phyloP scores from a whole-genome alignment of 2,888 invertebrate genomes.

The Coleophora deauratella region DNA sequence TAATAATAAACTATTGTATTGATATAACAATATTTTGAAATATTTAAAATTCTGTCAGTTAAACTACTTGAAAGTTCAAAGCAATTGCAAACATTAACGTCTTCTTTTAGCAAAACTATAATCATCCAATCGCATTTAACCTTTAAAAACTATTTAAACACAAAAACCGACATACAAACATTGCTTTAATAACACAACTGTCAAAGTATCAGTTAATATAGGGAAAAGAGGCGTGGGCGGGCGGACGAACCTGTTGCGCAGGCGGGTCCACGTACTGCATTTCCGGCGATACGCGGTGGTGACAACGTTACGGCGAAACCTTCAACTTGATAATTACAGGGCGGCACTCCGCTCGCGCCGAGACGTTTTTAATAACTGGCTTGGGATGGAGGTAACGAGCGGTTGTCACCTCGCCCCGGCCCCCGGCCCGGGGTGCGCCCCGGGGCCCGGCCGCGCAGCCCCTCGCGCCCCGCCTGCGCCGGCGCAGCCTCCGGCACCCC shows the following conservation, averaged over 20 bases:
- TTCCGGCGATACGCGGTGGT: conserved; percentile 60
- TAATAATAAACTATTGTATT: too few species aligned
- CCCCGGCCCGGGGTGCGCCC: conserved; percentile 38
- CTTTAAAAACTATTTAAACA: neutral
- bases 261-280: conserved; percentile 72
- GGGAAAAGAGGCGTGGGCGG: conserved; percentile 38
- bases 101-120: neutral
- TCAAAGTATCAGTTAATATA: conserved; percentile 32
- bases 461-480: conserved; percentile 35
- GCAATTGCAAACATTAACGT: neutral
- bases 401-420: conserved; percentile 68
- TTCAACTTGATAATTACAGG: conserved; percentile 72
- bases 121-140: neutral
- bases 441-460: conserved; percentile 44
- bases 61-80: neutral
- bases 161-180: too few species aligned
- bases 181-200: conserved; percentile 11
- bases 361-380: conserved; percentile 77
- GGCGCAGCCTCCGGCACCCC: conserved; percentile 35
- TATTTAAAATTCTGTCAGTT: neutral
- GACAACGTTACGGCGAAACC: conserved; percentile 61
- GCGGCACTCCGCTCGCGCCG: conserved; percentile 73
- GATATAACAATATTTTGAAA: neutral
- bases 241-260: conserved; percentile 68
- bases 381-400: conserved; percentile 72